phyloP scores from a whole-genome alignment of 2,113 vertebrate species.

The Clarias gariepinus region DNA sequence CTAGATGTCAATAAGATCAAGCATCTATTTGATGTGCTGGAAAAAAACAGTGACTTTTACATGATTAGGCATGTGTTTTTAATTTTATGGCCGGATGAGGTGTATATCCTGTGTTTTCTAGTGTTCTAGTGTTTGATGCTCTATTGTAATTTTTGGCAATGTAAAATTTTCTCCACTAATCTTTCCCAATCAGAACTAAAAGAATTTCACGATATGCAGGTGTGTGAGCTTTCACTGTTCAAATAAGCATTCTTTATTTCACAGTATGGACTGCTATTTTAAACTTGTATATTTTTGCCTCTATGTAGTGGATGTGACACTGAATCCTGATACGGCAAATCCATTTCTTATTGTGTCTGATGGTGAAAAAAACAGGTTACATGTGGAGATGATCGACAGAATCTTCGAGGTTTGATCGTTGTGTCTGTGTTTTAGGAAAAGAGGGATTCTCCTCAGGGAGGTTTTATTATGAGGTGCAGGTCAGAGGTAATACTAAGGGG shows the following conservation, averaged over 20 bases:
- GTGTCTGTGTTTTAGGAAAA: neutral
- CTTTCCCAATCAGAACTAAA: constrained; percentile 3
- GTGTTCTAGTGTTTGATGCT: too few species aligned
- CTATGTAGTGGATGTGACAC: neutral
- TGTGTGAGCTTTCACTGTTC: neutral
- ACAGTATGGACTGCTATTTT: neutral
- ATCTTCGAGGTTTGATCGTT: neutral
- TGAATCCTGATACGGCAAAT: neutral
- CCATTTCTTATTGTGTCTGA: constrained; percentile 7
- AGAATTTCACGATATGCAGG: constrained; percentile 4
- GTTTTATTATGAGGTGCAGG: constrained; percentile 29
- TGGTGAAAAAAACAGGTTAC: neutral
- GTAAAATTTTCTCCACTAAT: too few species aligned
- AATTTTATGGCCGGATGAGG: neutral
- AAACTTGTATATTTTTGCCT: neutral
- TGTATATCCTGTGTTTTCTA: too few species aligned
- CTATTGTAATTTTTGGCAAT: too few species aligned
- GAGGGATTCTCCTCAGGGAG: constrained; percentile 20
- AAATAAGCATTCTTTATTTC: neutral
- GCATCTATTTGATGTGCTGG: neutral
- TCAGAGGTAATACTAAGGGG: constrained; percentile 22
- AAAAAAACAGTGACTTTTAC: neutral
- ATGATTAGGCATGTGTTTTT: neutral
- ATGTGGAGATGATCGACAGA: neutral
- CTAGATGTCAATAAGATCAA: neutral